Conservation (phyloP, 2,797 vertebrate genomes). For the Pangasius larnaudii region DNA sequence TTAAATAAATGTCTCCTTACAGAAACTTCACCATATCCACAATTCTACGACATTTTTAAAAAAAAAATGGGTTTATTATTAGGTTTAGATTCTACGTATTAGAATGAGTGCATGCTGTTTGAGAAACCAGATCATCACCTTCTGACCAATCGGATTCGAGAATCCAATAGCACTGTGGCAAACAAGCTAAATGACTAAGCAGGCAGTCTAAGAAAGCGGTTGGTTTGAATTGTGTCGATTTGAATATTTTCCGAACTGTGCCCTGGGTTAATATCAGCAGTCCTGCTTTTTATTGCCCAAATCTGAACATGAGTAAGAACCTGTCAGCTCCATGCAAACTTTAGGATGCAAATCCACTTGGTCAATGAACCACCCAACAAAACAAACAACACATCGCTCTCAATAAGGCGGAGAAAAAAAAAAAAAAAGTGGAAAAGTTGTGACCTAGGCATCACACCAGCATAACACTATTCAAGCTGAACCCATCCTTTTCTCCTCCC, state of each 20-base stretch:
- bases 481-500: slow-evolving; percentile 38
- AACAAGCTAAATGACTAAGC: neutral
- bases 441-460: slow-evolving; percentile 31
- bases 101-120: neutral
- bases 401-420: neutral
- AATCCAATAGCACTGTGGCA: neutral
- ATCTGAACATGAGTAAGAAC: slow-evolving; percentile 33
- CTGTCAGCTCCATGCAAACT: slow-evolving; percentile 56
- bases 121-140: neutral
- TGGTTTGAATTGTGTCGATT: neutral
- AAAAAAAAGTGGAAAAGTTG: neutral
- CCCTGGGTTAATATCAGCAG: neutral
- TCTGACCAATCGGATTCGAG: neutral
- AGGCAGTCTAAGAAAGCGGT: neutral
- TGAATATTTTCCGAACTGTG: neutral
- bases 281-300: neutral
- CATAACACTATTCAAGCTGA: slow-evolving; percentile 32
- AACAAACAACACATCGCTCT: slow-evolving; percentile 45
- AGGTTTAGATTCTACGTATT: neutral
- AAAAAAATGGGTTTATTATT: neutral
- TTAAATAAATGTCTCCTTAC: neutral
- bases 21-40: neutral
- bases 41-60: neutral
- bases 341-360: slow-evolving; percentile 58
- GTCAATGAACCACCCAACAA: slow-evolving; percentile 57